These are phyloP conservation scores for Marronus borbonicus DNA, from an alignment of 2,888 invertebrate genomes.

Conservation along the genomic window DNA sequence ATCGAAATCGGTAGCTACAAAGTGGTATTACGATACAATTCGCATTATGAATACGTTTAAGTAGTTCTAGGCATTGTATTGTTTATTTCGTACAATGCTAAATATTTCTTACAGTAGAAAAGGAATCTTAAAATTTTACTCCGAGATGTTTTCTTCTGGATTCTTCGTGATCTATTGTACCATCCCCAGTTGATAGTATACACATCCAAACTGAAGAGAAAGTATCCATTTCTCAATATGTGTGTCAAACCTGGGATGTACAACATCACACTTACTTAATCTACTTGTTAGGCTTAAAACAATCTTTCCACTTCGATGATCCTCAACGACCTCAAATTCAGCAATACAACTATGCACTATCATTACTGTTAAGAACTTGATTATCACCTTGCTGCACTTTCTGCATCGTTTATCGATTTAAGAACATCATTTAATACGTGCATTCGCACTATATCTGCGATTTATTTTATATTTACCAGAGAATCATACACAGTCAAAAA, in stretches of 20 bases:
- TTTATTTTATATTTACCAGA: slow-evolving; percentile 64
- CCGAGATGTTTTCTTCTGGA: slow-evolving; percentile 99
- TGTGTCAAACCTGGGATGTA: slow-evolving; percentile 97
- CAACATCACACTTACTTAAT: slow-evolving; percentile 99
- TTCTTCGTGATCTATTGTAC: slow-evolving; percentile 99
- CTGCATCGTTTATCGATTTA: slow-evolving; percentile 99
- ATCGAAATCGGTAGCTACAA: too few relatives aligned
- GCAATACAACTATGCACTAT: slow-evolving; percentile 99
- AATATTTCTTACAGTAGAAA: slow-evolving; percentile 81
- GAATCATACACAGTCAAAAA: slow-evolving; percentile 54
- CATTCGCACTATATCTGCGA: slow-evolving; percentile 93
- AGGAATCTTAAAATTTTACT: slow-evolving; percentile 99
- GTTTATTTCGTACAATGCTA: slow-evolving; percentile 59
- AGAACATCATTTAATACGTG: slow-evolving; percentile 99
- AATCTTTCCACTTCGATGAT: slow-evolving; percentile 99
- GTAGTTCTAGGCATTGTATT: too few relatives aligned
- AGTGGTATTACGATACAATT: too few relatives aligned
- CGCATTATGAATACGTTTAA: too few relatives aligned
- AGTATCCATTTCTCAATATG: slow-evolving; percentile 99
- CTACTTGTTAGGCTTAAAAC: slow-evolving; percentile 99
- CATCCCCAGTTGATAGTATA: slow-evolving; percentile 98
- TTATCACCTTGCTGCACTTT: slow-evolving; percentile 92
- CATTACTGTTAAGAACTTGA: slow-evolving; percentile 99
- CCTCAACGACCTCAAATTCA: slow-evolving; percentile 99
- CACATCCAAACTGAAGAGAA: slow-evolving; percentile 99